A percentile compares a stretch with the other conserved stretches of the same genome.
Conservation (phyloP, 2,797 vertebrate species). For the Phrynocephalus forsythii region DNA sequence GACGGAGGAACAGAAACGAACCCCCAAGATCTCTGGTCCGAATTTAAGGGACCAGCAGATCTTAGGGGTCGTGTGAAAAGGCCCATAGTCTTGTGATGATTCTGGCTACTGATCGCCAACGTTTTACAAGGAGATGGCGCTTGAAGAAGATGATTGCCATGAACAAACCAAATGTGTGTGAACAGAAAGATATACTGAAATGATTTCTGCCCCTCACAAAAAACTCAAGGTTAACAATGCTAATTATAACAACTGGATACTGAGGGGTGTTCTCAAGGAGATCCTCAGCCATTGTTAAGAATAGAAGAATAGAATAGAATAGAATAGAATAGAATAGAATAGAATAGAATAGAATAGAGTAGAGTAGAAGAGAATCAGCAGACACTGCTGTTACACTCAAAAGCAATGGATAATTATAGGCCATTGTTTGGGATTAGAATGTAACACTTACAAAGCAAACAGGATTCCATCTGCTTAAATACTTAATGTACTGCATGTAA, state of each 20-base stretch:
- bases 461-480: not conserved
- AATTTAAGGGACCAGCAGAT: too few relatives aligned
- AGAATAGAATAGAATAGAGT: too few relatives aligned
- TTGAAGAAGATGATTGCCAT: not conserved
- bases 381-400: not conserved
- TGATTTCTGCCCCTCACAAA: not conserved
- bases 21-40: too few relatives aligned
- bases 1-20: too few relatives aligned
- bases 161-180: not conserved
- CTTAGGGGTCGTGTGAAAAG: too few relatives aligned
- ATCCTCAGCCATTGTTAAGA: not conserved
- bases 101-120: too few relatives aligned
- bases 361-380: too few relatives aligned
- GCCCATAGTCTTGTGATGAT: not conserved
- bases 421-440: constrained; percentile 1
- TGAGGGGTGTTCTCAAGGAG: not conserved
- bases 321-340: too few relatives aligned
- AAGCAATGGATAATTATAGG: not conserved
- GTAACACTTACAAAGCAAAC: not conserved
- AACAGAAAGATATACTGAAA: not conserved
- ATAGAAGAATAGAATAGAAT: too few relatives aligned
- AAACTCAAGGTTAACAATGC: not conserved
- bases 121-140: too few relatives aligned
- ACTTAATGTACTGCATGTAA: not conserved
- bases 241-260: not conserved